Conservation (phyloP, 2,113 vertebrate genomes). For the Rafetus swinhoei region DNA sequence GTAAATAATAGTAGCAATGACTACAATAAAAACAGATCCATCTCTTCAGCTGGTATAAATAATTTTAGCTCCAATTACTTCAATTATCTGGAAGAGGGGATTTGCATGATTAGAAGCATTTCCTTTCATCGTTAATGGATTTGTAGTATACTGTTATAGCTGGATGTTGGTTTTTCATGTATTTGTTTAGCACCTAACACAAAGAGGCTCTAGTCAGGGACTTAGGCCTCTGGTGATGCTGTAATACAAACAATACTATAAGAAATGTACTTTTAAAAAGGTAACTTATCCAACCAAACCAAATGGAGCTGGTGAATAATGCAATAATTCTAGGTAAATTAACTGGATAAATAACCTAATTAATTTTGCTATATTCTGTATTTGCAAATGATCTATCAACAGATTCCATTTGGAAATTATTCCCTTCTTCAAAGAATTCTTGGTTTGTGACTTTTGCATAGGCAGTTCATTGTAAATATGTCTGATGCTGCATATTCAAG, state of each 20-base stretch:
- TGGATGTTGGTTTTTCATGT: background rate
- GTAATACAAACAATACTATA: background rate
- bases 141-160: background rate
- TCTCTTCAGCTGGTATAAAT: background rate
- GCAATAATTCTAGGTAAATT: background rate
- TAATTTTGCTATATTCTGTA: background rate
- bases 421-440: background rate
- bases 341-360: background rate
- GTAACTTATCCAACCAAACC: background rate
- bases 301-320: background rate
- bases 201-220: background rate
- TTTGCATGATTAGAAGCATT: background rate
- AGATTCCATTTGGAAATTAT: background rate
- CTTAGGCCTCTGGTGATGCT: background rate
- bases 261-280: background rate
- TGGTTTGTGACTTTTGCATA: background rate
- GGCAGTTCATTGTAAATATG: background rate
- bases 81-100: background rate
- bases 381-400: background rate
- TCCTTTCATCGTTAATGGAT: background rate
- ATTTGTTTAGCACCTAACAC: background rate
- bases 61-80: background rate
- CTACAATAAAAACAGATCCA: background rate
- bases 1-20: background rate
- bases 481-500: background rate